Percentiles rank a stretch among this genome's conserved stretches.
phyloP scores from a whole-genome alignment of 2,113 vertebrate genomes.

The Hepsetus odoe region DNA sequence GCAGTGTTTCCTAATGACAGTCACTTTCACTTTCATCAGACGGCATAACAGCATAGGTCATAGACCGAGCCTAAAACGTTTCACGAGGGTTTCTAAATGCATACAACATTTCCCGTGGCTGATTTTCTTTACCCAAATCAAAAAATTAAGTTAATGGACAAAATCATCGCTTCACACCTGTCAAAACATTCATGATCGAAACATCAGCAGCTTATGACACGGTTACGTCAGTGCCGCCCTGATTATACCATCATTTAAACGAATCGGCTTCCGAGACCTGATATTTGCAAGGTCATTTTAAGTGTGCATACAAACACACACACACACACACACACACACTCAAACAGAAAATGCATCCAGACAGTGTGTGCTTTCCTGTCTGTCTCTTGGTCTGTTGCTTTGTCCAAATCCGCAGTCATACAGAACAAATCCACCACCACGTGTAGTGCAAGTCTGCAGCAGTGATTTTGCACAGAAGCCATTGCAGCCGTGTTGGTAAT shows the following conservation, averaged over 20 bases:
- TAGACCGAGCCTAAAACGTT: too few species aligned
- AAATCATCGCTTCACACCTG: too few species aligned
- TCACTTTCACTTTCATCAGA: too few species aligned
- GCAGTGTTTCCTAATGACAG: too few species aligned
- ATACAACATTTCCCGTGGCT: too few species aligned
- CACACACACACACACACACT: slow-evolving; percentile 26
- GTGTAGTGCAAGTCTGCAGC: not conserved
- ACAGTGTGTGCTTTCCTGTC: slow-evolving; percentile 15
- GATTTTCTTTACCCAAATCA: too few species aligned
- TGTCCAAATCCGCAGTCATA: not conserved
- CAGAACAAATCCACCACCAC: not conserved
- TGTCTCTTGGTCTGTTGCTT: slow-evolving; percentile 19
- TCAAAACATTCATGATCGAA: too few species aligned
- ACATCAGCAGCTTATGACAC: too few species aligned
- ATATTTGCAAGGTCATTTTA: not conserved
- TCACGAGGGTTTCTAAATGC: too few species aligned
- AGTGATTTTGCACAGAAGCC: not conserved
- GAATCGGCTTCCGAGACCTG: not conserved
- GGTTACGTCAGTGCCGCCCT: too few species aligned
- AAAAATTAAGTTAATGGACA: too few species aligned
- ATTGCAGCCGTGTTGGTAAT: not conserved
- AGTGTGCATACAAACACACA: not conserved
- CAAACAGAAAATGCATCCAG: not conserved
- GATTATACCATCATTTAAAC: not conserved
- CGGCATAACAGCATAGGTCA: too few species aligned